Base-by-base conservation (phyloP, 2,797 vertebrate species). In the Leptatherina wallacei region DNA sequence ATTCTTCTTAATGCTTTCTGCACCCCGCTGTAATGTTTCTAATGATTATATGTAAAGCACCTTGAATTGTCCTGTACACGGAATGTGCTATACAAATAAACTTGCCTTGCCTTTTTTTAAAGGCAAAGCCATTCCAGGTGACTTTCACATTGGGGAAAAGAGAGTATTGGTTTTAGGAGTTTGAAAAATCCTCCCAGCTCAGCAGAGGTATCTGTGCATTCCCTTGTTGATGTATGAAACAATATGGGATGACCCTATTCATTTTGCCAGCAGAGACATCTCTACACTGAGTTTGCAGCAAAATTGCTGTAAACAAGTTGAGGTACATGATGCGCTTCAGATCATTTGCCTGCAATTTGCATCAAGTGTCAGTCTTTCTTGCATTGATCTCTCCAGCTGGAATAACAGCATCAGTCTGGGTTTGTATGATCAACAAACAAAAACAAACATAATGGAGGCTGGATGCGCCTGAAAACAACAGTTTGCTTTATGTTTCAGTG, bases 311-410 rank as follows among this genome's bases (percentile, higher is more conserved):
- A 3, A 70, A 30, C 24, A n/a, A 13, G 29, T 52, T 14, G 6
- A 56, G 27, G 65, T 40, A 5, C 52, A 68, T n/a, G 38, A 71
- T 33, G 51, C 24, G 12, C 29, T 42, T 13, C 9, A 57, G 10
- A 49, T 40, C 13, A 68, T 66, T 72, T 77, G 70, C 10, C 12
- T 63, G 22, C 9, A 8, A 20, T 71, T 76, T 57, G 71, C 27
- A n/a, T 81, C 0, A 78, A 14, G 30, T 67, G 73, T 71, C 67
- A 47, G 14, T 57, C 29, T 13, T 29, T 33, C 18, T 20, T 3
- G 4, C 33, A 57, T 11, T 30, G 12, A n/a, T 3, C 10, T 62
- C 29, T 20, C 11, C 52, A 71, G 49, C 30, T 68, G 27, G 22
- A 6, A 18, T 51, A 33, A 57, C 22, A 38, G 3, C 2, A 12